Percentiles rank a stretch among this genome's conserved stretches.
Evolutionary conservation across 2,888 invertebrate genomes (phyloP).

Genomic region (Xestia ashworthii): DNA sequence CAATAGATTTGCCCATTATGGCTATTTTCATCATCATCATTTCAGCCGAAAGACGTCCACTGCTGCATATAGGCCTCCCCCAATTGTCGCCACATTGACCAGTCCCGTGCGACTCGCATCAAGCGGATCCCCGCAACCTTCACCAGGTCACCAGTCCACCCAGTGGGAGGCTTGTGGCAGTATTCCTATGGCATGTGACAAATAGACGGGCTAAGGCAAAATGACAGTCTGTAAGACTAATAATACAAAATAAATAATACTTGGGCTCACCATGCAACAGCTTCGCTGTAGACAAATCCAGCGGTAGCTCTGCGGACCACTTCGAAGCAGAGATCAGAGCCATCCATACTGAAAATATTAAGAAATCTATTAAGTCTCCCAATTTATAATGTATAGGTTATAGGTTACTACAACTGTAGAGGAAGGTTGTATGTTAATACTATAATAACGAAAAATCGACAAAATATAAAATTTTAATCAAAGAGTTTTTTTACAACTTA

Average conservation of each 20-base stretch:
- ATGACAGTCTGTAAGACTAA: not conserved
- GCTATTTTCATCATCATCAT: no score
- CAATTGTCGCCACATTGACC: no score
- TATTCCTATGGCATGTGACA: not conserved
- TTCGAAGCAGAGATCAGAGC: conserved; percentile 99
- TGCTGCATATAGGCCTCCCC: no score
- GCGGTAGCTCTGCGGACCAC: conserved; percentile 98
- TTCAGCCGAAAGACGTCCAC: no score
- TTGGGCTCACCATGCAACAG: conserved; percentile 97
- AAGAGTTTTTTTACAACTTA: no score
- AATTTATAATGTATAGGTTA: not conserved
- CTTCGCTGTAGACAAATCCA: conserved; percentile 99
- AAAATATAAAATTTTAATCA: not conserved
- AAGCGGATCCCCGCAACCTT: no score
- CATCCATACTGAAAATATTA: conserved; percentile 96
- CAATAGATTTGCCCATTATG: not conserved
- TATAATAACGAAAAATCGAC: not conserved
- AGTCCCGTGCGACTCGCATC: no score
- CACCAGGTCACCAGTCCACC: no score
- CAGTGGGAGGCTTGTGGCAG: no score
- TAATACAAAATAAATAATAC: not conserved
- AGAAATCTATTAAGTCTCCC: conserved; percentile 24
- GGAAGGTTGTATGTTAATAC: not conserved
- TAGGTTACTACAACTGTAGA: not conserved
- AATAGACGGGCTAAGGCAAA: not conserved